Evolutionary conservation across 1,140 invertebrate species (phyloP), one percentile per base, ranked within the genome.

Genomic region (Pseudomyrmex cubaensis): DNA sequence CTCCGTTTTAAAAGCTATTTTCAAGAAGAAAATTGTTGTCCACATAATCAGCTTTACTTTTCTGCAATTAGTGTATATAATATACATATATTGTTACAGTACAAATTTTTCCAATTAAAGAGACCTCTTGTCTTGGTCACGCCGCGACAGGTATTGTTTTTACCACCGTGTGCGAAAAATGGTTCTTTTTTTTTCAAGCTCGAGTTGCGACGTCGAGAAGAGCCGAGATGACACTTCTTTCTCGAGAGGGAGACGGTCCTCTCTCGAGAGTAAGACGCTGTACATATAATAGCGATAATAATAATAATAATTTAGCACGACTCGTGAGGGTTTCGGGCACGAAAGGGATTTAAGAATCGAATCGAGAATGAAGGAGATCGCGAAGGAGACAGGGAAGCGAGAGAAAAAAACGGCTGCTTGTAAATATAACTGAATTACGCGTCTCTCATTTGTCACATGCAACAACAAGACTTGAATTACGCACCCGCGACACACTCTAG

Each of bases 341-440:
- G 15, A 54, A 46, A 63, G 48, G 25, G 35, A 10, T 46, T 13
- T 35, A 35, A 25, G 25, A 50, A 25, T 48, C 3, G 46, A 50
- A 72, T 56, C 48, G 35, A 35, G 52, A 13, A 20, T 7, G 76
- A n/a, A 7, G 17, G 46, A 52, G 17, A 13, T 44, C 17, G 69
- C 50, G 13, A 20, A 63, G 13, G 48, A 54, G 35, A 35, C 35
- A 35, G 35, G 35, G 35, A 35, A 5, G 5, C 35, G 2, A 35
- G 5, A 64, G 59, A 25, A 17, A 12, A 54, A 82, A 25, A 63
- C 25, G 35, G 57, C 48, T 63, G 44, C 69, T 52, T 87, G 86
- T 87, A 87, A 69, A 87, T 87, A 87, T 35, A 35, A 35, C 3
- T 35, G 35, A 35, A 74, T 73, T 62, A 73, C 83, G 50, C 70